A percentile compares a stretch with the other conserved stretches of the same genome.
phyloP scores from a whole-genome alignment of 2,888 invertebrate species.

The Glaucopsyche alexis region DNA sequence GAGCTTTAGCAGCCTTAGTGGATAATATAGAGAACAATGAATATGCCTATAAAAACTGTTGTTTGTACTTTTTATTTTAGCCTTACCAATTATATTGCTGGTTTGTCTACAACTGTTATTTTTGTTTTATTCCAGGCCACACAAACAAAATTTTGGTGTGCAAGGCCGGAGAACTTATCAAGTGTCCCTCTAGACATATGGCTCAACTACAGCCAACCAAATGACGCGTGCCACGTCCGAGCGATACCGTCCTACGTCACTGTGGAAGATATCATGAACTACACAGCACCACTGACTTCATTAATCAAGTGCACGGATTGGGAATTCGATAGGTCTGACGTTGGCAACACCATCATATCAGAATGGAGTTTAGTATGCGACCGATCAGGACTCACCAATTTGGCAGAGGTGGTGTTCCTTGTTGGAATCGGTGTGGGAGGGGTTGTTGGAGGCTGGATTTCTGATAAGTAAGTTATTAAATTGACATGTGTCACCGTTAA shows the following conservation, averaged over 20 bases:
- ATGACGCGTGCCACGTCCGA: conserved; percentile 79
- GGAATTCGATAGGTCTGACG: conserved; percentile 79
- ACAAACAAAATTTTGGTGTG: conserved; percentile 85
- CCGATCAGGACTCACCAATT: conserved; percentile 82
- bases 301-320: conserved; percentile 79
- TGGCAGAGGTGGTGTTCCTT: conserved; percentile 89
- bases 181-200: conserved; percentile 78
- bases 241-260: conserved; percentile 63
- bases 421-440: conserved; percentile 89
- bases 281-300: conserved; percentile 62
- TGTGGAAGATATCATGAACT: conserved; percentile 60
- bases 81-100: not conserved
- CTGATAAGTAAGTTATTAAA: conserved; percentile 80
- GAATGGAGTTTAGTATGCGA: conserved; percentile 90
- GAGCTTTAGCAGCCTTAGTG: no score
- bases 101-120: not conserved
- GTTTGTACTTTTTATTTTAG: no score
- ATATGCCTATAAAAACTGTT: no score
- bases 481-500: no score
- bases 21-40: no score
- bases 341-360: conserved; percentile 85
- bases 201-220: conserved; percentile 84
- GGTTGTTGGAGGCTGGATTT: conserved; percentile 87
- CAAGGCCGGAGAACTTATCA: conserved; percentile 78
- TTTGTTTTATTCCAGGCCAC: conserved; percentile 71